Evolutionary conservation across 2,888 invertebrate genomes (phyloP).

Genomic region (Melinopterus prodromus): DNA sequence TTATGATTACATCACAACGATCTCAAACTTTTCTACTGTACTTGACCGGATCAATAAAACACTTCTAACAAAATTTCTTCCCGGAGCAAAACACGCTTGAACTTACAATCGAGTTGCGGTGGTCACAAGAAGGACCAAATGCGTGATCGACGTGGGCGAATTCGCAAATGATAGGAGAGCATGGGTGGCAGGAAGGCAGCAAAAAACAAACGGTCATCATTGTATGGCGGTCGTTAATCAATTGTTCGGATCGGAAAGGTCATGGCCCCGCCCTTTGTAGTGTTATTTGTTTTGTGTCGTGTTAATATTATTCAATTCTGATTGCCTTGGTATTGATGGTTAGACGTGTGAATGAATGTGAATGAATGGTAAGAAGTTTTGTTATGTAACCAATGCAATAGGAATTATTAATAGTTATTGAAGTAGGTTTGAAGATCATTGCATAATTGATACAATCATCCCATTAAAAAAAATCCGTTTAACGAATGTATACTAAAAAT

Average conservation of each 20-base stretch:
- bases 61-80: neutral
- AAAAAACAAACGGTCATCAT: neutral
- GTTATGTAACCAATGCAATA: neutral
- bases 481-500: too few relatives aligned
- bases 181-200: neutral
- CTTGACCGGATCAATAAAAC: constrained; percentile 23
- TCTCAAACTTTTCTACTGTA: constrained; percentile 1
- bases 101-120: neutral
- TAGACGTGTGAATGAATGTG: neutral
- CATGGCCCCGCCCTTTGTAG: neutral
- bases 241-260: neutral
- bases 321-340: neutral
- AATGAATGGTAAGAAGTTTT: neutral
- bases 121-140: neutral
- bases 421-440: too few relatives aligned
- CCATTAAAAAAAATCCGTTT: too few relatives aligned
- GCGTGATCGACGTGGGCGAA: neutral
- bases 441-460: too few relatives aligned
- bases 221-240: neutral
- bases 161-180: neutral
- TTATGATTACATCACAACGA: neutral
- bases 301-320: neutral
- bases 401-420: neutral
- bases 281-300: neutral
- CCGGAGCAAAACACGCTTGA: neutral